phyloP scores from a whole-genome alignment of 2,888 invertebrate genomes.

The Leuctra nigra region DNA sequence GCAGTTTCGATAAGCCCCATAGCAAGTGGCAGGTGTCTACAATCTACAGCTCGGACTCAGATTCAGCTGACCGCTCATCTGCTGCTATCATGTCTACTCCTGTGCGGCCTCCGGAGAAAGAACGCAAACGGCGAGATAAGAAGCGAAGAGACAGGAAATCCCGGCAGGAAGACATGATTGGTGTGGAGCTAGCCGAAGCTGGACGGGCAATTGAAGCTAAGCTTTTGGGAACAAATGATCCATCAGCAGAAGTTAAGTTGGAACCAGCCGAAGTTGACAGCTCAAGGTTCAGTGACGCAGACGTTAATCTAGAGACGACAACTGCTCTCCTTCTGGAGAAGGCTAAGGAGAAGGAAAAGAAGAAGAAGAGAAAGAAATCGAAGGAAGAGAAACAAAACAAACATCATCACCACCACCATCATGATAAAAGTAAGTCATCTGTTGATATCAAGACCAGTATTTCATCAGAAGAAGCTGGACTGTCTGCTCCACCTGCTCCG shows the following conservation, averaged over 20 bases:
- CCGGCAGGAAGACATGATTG: slow-evolving; percentile 30
- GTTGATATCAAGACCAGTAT: slow-evolving; percentile 20
- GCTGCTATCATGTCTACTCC: slow-evolving; percentile 3
- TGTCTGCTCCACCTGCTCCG: slow-evolving; percentile 16
- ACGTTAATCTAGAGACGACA: slow-evolving; percentile 48
- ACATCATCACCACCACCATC: slow-evolving; percentile 59
- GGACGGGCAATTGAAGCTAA: slow-evolving; percentile 77
- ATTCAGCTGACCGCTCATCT: slow-evolving; percentile 30
- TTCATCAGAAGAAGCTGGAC: slow-evolving; percentile 20
- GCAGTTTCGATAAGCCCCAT: slow-evolving; percentile 32
- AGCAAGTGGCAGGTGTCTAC: slow-evolving; percentile 37
- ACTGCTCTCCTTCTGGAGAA: slow-evolving; percentile 37
- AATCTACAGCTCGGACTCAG: slow-evolving; percentile 49
- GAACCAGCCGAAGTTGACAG: slow-evolving; percentile 44
- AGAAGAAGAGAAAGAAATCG: slow-evolving; percentile 77
- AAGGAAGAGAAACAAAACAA: slow-evolving; percentile 68
- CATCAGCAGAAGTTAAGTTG: slow-evolving; percentile 41
- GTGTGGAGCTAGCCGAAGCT: slow-evolving; percentile 64
- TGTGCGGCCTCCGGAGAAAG: slow-evolving; percentile 47
- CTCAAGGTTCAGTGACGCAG: slow-evolving; percentile 54
- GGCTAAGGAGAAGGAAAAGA: slow-evolving; percentile 71
- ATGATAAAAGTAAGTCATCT: slow-evolving; percentile 41
- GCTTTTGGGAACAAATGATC: slow-evolving; percentile 52
- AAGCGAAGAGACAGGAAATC: slow-evolving; percentile 34
- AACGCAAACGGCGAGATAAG: slow-evolving; percentile 52